Evolutionary conservation across 2,888 invertebrate genomes (phyloP).

Genomic region (Drosophila kuntzei): DNA sequence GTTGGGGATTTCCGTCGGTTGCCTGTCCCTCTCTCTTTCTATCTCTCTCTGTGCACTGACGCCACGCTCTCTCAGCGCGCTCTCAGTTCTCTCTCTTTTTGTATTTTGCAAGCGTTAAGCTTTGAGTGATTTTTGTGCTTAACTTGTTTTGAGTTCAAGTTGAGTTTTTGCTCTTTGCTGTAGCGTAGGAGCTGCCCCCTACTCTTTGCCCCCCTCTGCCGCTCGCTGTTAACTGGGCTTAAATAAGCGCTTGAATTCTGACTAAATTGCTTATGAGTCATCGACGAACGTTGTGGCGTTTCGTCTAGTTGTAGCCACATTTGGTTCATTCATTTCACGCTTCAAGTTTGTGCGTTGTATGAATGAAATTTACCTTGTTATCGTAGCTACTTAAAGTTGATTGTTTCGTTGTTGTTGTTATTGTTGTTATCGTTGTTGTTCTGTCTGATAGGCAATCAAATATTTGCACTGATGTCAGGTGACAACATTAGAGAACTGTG

Average conservation of each 20-base stretch:
- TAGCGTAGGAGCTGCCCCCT: conserved; percentile 30
- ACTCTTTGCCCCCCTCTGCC: conserved; percentile 1
- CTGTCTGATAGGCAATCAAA: conserved; percentile 32
- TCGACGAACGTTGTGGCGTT: conserved; percentile 45
- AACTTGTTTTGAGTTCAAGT: conserved; percentile 42
- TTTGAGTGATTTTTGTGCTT: conserved; percentile 22
- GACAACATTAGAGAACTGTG: not conserved
- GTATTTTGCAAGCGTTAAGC: not conserved
- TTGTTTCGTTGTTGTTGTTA: conserved; percentile 12
- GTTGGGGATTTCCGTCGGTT: conserved; percentile 70
- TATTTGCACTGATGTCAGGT: conserved; percentile 35
- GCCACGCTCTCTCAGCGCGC: conserved; percentile 8
- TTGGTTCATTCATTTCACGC: conserved; percentile 70
- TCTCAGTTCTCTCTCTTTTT: conserved; percentile 11
- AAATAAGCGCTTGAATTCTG: conserved; percentile 70
- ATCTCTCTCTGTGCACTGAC: conserved; percentile 20
- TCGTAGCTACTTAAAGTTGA: conserved; percentile 36
- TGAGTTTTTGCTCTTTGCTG: conserved; percentile 18
- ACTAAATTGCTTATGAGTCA: conserved; percentile 74
- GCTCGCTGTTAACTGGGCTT: conserved; percentile 50
- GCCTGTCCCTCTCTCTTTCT: not conserved
- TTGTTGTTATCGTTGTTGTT: not conserved
- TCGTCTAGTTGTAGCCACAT: conserved; percentile 46
- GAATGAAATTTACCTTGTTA: conserved; percentile 63
- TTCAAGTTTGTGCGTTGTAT: conserved; percentile 39